Percentiles rank a stretch among this genome's conserved stretches.
phyloP scores from a whole-genome alignment of 2,797 vertebrate species.

The Benthosema pterotum region DNA sequence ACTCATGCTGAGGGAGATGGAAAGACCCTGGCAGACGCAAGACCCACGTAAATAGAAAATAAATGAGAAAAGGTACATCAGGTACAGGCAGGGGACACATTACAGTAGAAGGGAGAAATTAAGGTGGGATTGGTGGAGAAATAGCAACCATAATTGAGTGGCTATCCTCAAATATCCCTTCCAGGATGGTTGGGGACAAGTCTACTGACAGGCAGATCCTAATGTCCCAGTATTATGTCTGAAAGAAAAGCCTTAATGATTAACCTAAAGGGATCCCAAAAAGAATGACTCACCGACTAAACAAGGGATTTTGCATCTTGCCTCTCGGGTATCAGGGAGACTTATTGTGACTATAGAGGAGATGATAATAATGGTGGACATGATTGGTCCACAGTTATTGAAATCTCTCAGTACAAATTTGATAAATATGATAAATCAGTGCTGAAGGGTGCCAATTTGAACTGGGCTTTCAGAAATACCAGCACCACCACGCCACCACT shows the following conservation, averaged over 20 bases:
- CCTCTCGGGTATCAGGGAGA: too few species aligned
- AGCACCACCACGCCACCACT: too few species aligned
- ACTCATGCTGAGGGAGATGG: constrained; percentile 16
- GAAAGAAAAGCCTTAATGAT: constrained; percentile 9
- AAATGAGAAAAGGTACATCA: constrained; percentile 23
- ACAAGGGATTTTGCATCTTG: too few species aligned
- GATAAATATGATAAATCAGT: too few species aligned
- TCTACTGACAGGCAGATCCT: constrained; percentile 22
- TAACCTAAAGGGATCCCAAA: not conserved
- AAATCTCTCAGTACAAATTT: too few species aligned
- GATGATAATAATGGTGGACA: too few species aligned
- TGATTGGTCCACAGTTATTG: too few species aligned
- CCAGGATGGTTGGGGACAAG: constrained; percentile 30
- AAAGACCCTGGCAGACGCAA: constrained; percentile 17
- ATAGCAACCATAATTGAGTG: constrained; percentile 22
- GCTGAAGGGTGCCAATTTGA: too few species aligned
- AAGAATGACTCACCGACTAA: not conserved
- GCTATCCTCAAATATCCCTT: constrained; percentile 32
- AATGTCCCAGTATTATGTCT: not conserved
- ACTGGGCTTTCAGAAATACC: too few species aligned
- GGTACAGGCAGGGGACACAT: constrained; percentile 23
- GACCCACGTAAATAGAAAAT: constrained; percentile 25
- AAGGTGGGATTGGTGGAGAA: constrained; percentile 3
- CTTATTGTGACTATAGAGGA: too few species aligned
- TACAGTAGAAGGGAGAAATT: constrained; percentile 27